Evolutionary conservation across 2,797 vertebrate species (phyloP).

Genomic region (Eulemur albifrons): DNA sequence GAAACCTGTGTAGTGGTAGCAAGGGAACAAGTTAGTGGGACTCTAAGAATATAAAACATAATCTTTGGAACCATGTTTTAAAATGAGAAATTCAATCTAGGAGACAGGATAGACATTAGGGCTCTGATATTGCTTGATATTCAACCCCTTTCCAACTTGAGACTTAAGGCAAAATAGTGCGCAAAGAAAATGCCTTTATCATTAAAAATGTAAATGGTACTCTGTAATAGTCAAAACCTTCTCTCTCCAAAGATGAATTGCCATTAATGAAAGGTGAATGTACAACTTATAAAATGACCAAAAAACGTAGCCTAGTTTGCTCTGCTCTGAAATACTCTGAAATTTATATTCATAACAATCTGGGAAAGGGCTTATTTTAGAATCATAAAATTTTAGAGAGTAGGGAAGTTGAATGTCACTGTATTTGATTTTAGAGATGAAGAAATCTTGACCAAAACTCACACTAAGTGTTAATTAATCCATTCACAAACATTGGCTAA

Average conservation of each 20-base stretch:
- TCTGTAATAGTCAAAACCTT: neutral
- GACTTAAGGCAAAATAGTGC: neutral
- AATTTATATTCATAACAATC: neutral
- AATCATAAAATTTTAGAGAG: neutral
- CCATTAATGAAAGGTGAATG: neutral
- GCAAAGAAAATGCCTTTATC: neutral
- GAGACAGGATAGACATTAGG: neutral
- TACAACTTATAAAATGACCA: neutral
- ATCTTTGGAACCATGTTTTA: neutral
- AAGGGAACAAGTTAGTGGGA: neutral
- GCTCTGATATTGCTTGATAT: neutral
- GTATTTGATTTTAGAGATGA: neutral
- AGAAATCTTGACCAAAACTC: neutral
- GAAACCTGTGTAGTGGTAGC: neutral
- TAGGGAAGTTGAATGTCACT: neutral
- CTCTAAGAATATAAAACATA: neutral
- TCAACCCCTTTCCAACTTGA: neutral
- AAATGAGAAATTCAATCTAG: neutral
- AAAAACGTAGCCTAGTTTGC: neutral
- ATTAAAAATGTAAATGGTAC: neutral
- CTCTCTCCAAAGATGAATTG: neutral
- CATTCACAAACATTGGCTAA: neutral
- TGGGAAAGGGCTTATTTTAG: neutral
- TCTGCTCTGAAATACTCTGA: neutral
- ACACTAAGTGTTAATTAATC: neutral